Evolutionary conservation across 2,797 vertebrate species (phyloP).

Genomic region (Onychomys torridus): DNA sequence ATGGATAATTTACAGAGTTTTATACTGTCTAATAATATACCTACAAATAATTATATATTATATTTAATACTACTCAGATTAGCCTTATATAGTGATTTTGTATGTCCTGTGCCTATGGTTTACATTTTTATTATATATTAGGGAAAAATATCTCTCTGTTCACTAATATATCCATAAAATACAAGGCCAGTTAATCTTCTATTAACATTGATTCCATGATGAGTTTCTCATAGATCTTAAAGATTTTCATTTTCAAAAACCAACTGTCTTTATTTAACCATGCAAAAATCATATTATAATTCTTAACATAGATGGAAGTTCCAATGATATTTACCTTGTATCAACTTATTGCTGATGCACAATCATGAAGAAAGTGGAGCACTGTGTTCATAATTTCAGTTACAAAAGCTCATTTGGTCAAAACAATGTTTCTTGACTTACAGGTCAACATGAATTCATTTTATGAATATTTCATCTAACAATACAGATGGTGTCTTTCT

Average conservation of each 20-base stretch:
- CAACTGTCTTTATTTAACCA: slow-evolving; percentile 3
- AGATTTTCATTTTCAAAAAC: background rate
- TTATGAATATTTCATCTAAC: background rate
- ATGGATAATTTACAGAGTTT: background rate
- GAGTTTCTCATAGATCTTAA: background rate
- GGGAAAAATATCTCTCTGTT: background rate
- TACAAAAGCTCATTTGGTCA: background rate
- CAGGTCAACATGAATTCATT: background rate
- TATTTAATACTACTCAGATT: background rate
- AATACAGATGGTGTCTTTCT: background rate
- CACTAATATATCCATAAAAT: background rate
- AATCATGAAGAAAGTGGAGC: background rate
- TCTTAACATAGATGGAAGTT: slow-evolving; percentile 32
- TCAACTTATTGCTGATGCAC: background rate
- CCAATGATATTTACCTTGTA: background rate
- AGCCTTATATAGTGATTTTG: background rate
- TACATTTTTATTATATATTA: background rate
- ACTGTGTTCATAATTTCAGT: background rate
- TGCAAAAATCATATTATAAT: background rate
- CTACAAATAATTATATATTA: background rate
- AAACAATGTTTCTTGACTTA: background rate
- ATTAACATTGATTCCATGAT: background rate
- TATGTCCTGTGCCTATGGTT: background rate
- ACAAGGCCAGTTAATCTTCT: background rate
- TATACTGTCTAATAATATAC: background rate